Base-by-base conservation (phyloP, 1,140 invertebrate species). In the Colletes latitarsis region DNA sequence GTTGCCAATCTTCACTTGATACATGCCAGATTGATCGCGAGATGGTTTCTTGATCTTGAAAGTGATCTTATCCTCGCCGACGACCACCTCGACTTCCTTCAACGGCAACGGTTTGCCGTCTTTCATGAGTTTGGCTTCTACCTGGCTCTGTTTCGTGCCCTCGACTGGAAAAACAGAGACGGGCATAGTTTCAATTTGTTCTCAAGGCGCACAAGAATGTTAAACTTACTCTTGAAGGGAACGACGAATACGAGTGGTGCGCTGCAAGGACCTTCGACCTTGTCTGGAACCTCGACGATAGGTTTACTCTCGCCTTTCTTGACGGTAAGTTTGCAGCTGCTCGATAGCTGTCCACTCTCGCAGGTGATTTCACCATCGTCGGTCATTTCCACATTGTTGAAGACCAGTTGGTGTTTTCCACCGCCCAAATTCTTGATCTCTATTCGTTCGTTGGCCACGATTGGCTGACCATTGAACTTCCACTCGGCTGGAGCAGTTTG, bases 401-500 rank as follows among this genome's bases (percentile, higher is more conserved):
- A 98, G 46, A 98, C 95, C 0, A 98, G 93, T 89, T 98, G 97
- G 91, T 98, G 98, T 92, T 98, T 97, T 57, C 98, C 98, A 89
- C 97, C 97, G 63, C 97, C 98, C 62, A 98, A 92, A 93, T 98
- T 98, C 88, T 98, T 98, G 39, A 98, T 96, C 93, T 98, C 96
- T 78, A 98, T 93, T 89, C 96, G 96, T 15, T 98, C 97, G 91
- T 94, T 96, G 5, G 96, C 94, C 55, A 95, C 95, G 86, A 99
- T 96, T 2, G 96, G 96, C 92, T 98, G 93, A 41, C 98, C 98
- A 93, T 99, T 98, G 92, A 99, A 98, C 85, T 96, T 96, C 98
- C 98, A 99, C 73, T 97, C 96, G n/a, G 97, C 96, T 53, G 97
- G 96, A 0, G 98, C 98, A 30, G 98, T 98, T 90, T 98, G 97